Conservation (phyloP, 2,113 vertebrate species). For the Marcusenius ussheri region DNA sequence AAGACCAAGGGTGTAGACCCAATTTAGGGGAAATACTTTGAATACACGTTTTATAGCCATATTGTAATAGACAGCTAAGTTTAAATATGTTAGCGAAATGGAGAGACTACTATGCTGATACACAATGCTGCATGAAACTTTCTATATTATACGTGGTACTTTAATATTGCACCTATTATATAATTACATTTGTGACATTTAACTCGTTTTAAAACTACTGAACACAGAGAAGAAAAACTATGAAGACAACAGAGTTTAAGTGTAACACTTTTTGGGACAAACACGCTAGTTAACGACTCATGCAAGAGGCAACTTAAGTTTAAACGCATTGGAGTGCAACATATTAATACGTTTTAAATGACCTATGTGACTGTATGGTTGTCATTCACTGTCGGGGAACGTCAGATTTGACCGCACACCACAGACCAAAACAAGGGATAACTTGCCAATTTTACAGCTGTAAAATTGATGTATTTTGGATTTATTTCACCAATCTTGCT, state of each 20-base stretch:
- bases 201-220: background rate
- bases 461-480: background rate
- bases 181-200: background rate
- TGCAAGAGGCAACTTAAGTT: background rate
- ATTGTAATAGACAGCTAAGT: background rate
- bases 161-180: background rate
- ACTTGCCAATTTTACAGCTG: background rate
- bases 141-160: background rate
- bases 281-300: background rate
- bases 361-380: background rate
- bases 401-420: background rate
- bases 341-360: background rate
- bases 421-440: background rate
- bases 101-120: background rate
- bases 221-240: background rate
- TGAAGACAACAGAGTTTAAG: background rate
- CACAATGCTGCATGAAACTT: background rate
- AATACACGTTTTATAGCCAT: background rate
- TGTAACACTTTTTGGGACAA: background rate
- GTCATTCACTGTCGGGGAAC: background rate
- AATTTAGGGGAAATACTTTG: background rate
- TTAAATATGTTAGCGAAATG: background rate
- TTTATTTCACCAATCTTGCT: background rate
- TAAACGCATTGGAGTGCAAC: background rate
- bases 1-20: background rate